A percentile compares a stretch with the other conserved stretches of the same genome.
Evolutionary conservation across 2,888 invertebrate species (phyloP).

Genomic region (Gasteruption jaculator): DNA sequence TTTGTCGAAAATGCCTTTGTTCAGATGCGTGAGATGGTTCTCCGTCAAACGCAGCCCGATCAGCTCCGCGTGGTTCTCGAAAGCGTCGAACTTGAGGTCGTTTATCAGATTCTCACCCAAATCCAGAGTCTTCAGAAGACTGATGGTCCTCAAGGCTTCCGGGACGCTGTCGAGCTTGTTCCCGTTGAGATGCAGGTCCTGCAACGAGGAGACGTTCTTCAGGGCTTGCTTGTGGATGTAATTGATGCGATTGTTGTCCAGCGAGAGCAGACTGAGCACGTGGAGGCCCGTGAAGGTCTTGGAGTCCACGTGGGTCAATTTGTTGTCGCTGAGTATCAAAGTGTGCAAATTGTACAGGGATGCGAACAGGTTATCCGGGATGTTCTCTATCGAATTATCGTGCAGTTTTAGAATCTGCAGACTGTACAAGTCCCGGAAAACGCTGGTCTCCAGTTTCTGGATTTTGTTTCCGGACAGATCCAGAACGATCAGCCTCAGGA

Average conservation of each 20-base stretch:
- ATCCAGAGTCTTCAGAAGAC: conserved; percentile 74
- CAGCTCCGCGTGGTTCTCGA: conserved; percentile 74
- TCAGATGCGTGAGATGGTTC: conserved; percentile 77
- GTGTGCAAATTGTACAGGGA: conserved; percentile 76
- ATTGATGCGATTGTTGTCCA: conserved; percentile 76
- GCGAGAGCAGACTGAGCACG: conserved; percentile 70
- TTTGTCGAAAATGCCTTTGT: conserved; percentile 74
- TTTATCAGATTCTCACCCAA: conserved; percentile 82
- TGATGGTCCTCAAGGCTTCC: conserved; percentile 68
- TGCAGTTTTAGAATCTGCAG: conserved; percentile 76
- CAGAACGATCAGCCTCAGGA: conserved; percentile 71
- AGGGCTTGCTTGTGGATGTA: conserved; percentile 72
- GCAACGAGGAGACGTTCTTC: conserved; percentile 73
- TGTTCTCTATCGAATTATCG: conserved; percentile 71
- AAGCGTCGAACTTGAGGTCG: conserved; percentile 73
- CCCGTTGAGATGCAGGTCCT: conserved; percentile 78
- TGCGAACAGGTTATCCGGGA: conserved; percentile 75
- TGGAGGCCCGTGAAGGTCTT: conserved; percentile 73
- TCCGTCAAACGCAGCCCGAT: conserved; percentile 78
- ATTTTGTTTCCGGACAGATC: conserved; percentile 76
- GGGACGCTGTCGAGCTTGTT: conserved; percentile 76
- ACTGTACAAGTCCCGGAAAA: conserved; percentile 74
- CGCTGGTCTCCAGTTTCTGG: conserved; percentile 68
- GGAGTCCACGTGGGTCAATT: conserved; percentile 69
- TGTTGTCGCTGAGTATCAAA: conserved; percentile 76